Evolutionary conservation across 2,113 vertebrate genomes (phyloP).

Genomic region (Fregata magnificens): DNA sequence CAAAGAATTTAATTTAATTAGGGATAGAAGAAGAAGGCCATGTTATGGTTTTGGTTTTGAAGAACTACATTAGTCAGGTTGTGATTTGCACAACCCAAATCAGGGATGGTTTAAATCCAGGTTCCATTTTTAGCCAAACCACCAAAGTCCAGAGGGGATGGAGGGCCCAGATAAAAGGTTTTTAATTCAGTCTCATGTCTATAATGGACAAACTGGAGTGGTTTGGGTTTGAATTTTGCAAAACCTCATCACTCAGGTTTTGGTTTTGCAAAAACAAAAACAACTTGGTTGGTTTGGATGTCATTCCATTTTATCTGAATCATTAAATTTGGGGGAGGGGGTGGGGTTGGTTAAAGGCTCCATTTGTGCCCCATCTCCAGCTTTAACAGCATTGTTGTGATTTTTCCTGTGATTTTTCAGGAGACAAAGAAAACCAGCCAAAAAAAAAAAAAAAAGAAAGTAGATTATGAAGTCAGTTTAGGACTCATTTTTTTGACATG

Average conservation of each 20-base stretch:
- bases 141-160: constrained; percentile 23
- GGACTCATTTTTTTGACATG: neutral
- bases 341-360: neutral
- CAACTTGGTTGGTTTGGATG: neutral
- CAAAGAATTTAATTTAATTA: constrained; percentile 38
- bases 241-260: constrained; percentile 64
- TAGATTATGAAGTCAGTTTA: neutral
- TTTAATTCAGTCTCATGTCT: constrained; percentile 13
- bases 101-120: constrained; percentile 3
- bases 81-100: constrained; percentile 55
- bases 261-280: constrained; percentile 50
- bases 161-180: constrained; percentile 51
- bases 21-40: neutral
- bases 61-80: constrained; percentile 30
- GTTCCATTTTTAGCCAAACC: constrained; percentile 61
- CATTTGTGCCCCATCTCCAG: neutral
- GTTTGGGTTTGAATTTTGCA: constrained; percentile 40
- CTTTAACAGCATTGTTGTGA: neutral
- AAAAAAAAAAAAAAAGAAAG: neutral
- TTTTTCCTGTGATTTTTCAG: neutral
- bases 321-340: neutral
- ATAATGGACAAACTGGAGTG: constrained; percentile 12
- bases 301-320: constrained; percentile 36
- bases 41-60: constrained; percentile 63
- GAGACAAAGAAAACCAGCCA: neutral